Conservation (phyloP, 2,888 invertebrate species). For the Drosophila tanythrix region DNA sequence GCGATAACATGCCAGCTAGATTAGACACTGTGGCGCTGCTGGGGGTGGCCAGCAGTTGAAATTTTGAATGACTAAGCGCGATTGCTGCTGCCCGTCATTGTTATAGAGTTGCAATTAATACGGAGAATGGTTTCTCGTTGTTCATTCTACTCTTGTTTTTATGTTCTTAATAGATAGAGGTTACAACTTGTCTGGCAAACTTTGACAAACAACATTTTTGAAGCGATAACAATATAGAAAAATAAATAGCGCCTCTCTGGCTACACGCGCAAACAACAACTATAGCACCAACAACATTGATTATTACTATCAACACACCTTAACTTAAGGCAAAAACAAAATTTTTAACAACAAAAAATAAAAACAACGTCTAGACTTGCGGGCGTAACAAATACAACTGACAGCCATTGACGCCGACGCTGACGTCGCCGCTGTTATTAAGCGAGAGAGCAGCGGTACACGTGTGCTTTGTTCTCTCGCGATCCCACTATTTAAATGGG, state of each 20-base stretch:
- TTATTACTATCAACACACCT: constrained; percentile 71
- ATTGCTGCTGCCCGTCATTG: constrained; percentile 14
- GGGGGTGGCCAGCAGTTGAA: constrained; percentile 44
- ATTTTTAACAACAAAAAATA: constrained; percentile 12
- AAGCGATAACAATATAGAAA: constrained; percentile 52
- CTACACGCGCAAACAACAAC: constrained; percentile 53
- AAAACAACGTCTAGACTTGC: constrained; percentile 68
- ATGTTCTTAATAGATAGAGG: constrained; percentile 52
- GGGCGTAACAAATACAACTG: constrained; percentile 67
- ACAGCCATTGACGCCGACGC: constrained; percentile 8
- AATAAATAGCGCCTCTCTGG: constrained; percentile 45
- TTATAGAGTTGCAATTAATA: constrained; percentile 67
- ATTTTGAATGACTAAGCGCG: constrained; percentile 66
- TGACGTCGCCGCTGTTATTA: constrained; percentile 15
- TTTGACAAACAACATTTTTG: constrained; percentile 39
- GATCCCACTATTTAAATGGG: constrained; percentile 22
- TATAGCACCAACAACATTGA: constrained; percentile 26
- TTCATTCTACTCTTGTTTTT: constrained; percentile 46
- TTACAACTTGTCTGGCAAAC: constrained; percentile 66
- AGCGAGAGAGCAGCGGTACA: constrained; percentile 42
- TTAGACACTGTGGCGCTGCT: constrained; percentile 64
- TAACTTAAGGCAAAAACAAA: constrained; percentile 43
- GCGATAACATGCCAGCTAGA: constrained; percentile 20
- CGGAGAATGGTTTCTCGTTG: constrained; percentile 25
- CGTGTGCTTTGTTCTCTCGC: constrained; percentile 52